These are phyloP conservation scores for Chondrosia reniformis DNA, from an alignment of 37 sponge, comb jelly and placozoan genomes.

Conservation along the genomic window DNA sequence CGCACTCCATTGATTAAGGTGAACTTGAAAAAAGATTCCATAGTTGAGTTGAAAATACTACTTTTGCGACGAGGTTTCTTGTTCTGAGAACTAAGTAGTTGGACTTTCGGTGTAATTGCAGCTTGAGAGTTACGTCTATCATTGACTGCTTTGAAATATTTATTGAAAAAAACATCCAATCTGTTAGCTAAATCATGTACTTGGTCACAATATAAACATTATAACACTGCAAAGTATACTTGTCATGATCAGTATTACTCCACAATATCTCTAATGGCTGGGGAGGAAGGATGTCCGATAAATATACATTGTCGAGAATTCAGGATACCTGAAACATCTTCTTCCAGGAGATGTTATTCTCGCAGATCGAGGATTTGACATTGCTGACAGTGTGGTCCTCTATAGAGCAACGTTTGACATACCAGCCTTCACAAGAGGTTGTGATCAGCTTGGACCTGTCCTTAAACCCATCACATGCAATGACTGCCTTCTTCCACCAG, in stretches of 20 bases:
- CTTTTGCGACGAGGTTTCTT: too few species aligned
- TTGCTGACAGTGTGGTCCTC: slow-evolving; percentile 26
- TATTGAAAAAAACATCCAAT: slow-evolving; percentile 45
- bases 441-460: slow-evolving; percentile 28
- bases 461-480: too few species aligned
- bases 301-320: slow-evolving; percentile 39
- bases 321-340: slow-evolving; percentile 38
- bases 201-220: slow-evolving; percentile 47
- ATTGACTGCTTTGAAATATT: slow-evolving; percentile 56
- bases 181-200: slow-evolving; percentile 40
- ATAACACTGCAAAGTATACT: slow-evolving; percentile 46
- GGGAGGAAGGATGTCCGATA: slow-evolving; percentile 50
- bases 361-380: slow-evolving; percentile 38
- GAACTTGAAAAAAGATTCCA: slow-evolving; percentile 7
- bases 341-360: slow-evolving; percentile 31
- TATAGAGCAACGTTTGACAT: slow-evolving; percentile 29
- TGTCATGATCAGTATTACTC: slow-evolving; percentile 38
- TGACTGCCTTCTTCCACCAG: too few species aligned
- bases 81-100: too few species aligned
- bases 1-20: neutral
- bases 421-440: slow-evolving; percentile 45
- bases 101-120: slow-evolving; percentile 28
- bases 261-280: slow-evolving; percentile 33
- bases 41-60: too few species aligned
- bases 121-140: slow-evolving; percentile 30